Conservation (phyloP, 2,797 vertebrate genomes). For the Sebastes umbrosus region DNA sequence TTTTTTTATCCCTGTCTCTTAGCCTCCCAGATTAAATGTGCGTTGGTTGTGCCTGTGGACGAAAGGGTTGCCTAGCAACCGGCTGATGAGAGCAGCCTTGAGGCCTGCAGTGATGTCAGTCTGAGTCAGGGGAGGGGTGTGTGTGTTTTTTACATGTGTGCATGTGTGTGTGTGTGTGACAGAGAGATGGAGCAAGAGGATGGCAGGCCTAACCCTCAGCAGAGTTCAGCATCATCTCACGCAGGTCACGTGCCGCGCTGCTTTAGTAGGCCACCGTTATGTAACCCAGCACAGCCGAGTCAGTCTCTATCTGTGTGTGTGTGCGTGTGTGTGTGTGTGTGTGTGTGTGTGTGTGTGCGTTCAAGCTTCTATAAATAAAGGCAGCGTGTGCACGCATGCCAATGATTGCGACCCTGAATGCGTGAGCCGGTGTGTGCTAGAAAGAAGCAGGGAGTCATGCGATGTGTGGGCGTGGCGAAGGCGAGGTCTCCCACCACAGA, state of each 20-base stretch:
- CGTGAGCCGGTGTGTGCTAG: conserved; percentile 3
- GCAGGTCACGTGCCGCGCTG: conserved; percentile 69
- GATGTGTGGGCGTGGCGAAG: conserved; percentile 40
- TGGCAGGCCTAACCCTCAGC: conserved; percentile 54
- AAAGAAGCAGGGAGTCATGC: conserved; percentile 39
- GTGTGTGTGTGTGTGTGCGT: conserved; percentile 30
- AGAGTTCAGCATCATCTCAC: conserved; percentile 75
- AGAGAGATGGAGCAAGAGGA: conserved; percentile 26
- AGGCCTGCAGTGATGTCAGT: conserved; percentile 71
- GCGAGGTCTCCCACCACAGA: conserved; percentile 46
- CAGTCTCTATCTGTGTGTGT: conserved; percentile 8
- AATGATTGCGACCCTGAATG: not conserved
- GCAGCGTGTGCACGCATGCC: conserved; percentile 22
- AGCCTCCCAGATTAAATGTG: conserved; percentile 74
- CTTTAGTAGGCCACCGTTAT: conserved; percentile 74
- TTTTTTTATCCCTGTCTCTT: conserved; percentile 39
- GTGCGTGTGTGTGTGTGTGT: conserved; percentile 14
- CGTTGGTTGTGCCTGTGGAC: conserved; percentile 75
- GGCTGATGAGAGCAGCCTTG: conserved; percentile 69
- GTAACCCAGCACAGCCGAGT: conserved; percentile 60
- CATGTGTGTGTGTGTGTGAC: not conserved
- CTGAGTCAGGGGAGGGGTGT: conserved; percentile 46
- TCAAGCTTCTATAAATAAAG: conserved; percentile 60
- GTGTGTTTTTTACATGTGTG: not conserved
- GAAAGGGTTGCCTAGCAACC: conserved; percentile 81